A percentile compares a stretch with the other conserved stretches of the same genome.
Evolutionary conservation across 2,113 vertebrate species (phyloP).

Genomic region (Lynx canadensis): DNA sequence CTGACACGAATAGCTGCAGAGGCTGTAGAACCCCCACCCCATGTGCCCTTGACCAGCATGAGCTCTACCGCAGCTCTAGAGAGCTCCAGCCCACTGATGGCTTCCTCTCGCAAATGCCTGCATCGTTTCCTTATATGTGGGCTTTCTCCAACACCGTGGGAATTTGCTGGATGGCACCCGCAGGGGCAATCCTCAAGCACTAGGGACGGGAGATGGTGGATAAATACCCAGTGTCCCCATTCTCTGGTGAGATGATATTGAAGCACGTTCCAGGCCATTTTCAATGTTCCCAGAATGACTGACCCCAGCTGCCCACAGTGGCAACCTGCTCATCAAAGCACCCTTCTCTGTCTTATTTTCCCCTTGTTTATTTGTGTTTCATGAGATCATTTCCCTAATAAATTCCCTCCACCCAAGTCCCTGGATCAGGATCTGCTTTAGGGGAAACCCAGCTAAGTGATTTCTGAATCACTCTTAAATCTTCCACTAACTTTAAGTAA

Average conservation of each 20-base stretch:
- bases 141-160: neutral
- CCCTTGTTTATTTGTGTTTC: neutral
- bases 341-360: neutral
- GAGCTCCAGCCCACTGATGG: neutral
- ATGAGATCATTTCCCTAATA: neutral
- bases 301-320: neutral
- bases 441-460: neutral
- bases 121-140: neutral
- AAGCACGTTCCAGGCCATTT: neutral
- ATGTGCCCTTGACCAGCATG: neutral
- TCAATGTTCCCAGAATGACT: neutral
- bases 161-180: neutral
- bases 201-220: neutral
- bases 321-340: neutral
- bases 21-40: neutral
- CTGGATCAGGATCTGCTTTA: neutral
- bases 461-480: constrained; percentile 40
- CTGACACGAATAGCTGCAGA: neutral
- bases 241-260: neutral
- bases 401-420: neutral
- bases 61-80: neutral
- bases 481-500: neutral
- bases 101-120: neutral
- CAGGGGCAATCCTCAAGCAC: neutral
- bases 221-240: neutral